Conservation (phyloP, 2,888 invertebrate genomes). For the Bugulina stolonifera region DNA sequence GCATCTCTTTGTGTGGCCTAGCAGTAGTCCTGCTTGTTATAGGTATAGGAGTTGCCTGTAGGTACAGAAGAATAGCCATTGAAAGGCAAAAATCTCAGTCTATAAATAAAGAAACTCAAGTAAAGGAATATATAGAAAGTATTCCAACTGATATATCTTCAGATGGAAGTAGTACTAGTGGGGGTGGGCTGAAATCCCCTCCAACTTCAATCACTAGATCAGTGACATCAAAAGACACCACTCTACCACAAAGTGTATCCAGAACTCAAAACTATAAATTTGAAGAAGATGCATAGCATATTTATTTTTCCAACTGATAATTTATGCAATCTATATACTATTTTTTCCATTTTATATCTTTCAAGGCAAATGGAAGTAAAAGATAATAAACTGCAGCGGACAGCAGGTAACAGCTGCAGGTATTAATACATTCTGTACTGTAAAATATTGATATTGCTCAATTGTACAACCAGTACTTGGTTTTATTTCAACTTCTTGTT, state of each 20-base stretch:
- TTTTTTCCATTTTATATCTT: too few species aligned
- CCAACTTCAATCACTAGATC: not conserved
- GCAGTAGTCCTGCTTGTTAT: not conserved
- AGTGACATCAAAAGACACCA: not conserved
- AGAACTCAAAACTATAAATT: not conserved
- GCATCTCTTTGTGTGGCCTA: not conserved
- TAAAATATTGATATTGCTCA: too few species aligned
- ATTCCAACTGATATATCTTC: slow-evolving; percentile 3
- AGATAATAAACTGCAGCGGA: too few species aligned
- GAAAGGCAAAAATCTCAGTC: not conserved
- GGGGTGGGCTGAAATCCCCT: not conserved
- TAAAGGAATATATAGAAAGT: slow-evolving; percentile 4
- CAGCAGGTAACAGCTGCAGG: too few species aligned
- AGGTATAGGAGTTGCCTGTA: not conserved
- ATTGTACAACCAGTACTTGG: too few species aligned
- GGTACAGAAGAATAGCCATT: slow-evolving; percentile 12
- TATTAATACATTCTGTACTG: too few species aligned
- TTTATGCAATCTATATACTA: too few species aligned
- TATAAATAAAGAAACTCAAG: not conserved
- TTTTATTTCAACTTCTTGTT: too few species aligned
- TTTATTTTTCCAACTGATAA: too few species aligned
- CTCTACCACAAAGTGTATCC: not conserved
- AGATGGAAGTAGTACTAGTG: not conserved
- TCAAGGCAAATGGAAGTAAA: too few species aligned
- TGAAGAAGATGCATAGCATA: not conserved